Evolutionary conservation across 2,888 invertebrate genomes (phyloP).

Genomic region (Eristalis intricaria): DNA sequence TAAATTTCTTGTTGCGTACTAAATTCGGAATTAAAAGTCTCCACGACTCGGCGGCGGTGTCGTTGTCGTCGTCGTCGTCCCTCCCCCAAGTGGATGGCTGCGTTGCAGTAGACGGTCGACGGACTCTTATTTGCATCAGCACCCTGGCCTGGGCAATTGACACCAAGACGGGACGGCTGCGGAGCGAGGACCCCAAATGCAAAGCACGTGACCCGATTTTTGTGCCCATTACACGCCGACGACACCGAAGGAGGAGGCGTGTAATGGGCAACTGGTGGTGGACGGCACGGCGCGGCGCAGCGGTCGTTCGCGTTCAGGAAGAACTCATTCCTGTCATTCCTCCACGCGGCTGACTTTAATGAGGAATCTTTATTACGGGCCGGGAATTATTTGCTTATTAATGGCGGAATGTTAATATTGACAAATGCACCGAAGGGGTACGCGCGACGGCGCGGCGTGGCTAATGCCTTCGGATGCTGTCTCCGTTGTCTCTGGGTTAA

Average conservation of each 20-base stretch:
- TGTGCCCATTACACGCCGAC: constrained; percentile 38
- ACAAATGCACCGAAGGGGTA: constrained; percentile 36
- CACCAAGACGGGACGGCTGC: background rate
- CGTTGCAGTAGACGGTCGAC: background rate
- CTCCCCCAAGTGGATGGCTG: background rate
- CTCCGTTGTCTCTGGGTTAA: constrained; percentile 23
- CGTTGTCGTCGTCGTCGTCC: background rate
- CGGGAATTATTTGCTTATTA: constrained; percentile 56
- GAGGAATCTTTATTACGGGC: constrained; percentile 56
- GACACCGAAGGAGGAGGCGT: too few species aligned
- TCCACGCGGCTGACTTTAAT: constrained; percentile 51
- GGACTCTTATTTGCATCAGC: constrained; percentile 17
- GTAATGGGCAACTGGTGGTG: too few species aligned
- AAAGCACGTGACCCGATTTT: constrained; percentile 66
- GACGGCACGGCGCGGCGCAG: background rate
- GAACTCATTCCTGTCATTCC: constrained; percentile 44
- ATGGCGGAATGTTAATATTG: constrained; percentile 64
- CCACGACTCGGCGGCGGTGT: background rate
- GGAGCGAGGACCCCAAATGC: constrained; percentile 27
- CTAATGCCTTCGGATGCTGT: background rate
- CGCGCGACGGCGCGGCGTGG: too few species aligned
- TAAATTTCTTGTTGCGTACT: constrained; percentile 64
- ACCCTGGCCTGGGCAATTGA: constrained; percentile 4
- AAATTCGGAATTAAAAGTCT: constrained; percentile 54
- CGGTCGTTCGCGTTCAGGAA: background rate